Conservation (phyloP, 1,140 invertebrate genomes). For the Drosophila ficusphila region DNA sequence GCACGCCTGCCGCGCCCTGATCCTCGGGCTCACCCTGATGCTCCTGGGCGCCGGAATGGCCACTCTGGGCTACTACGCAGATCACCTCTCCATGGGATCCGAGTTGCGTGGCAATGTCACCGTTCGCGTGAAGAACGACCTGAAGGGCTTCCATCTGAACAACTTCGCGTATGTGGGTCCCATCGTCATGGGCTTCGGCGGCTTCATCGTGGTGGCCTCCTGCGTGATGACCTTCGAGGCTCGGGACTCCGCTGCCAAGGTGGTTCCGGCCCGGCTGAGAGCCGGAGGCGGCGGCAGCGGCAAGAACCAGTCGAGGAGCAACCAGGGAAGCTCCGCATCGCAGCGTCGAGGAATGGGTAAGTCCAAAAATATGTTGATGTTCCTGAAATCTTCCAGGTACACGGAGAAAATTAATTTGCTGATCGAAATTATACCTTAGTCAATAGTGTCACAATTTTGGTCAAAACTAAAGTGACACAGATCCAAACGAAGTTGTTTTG, state of each 20-base stretch:
- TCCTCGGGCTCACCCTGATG: conserved; percentile 92
- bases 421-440: too few species aligned
- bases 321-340: conserved; percentile 81
- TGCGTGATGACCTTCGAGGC: conserved; percentile 98
- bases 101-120: conserved; percentile 91
- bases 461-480: too few species aligned
- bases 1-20: conserved; percentile 94
- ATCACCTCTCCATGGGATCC: conserved; percentile 90
- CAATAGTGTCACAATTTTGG: too few species aligned
- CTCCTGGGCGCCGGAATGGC: conserved; percentile 94
- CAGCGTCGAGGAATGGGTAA: conserved; percentile 84
- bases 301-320: conserved; percentile 72
- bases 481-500: too few species aligned
- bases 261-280: conserved; percentile 91
- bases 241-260: conserved; percentile 93
- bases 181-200: conserved; percentile 96
- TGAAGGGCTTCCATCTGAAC: conserved; percentile 92
- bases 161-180: conserved; percentile 96
- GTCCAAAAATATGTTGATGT: background rate
- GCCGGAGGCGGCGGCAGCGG: conserved; percentile 83
- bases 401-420: too few species aligned
- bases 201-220: conserved; percentile 95
- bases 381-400: too few species aligned
- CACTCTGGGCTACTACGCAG: conserved; percentile 94
- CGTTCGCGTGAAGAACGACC: conserved; percentile 91